Conservation (phyloP, 2,113 vertebrate species). For the Pycnonotus jocosus region DNA sequence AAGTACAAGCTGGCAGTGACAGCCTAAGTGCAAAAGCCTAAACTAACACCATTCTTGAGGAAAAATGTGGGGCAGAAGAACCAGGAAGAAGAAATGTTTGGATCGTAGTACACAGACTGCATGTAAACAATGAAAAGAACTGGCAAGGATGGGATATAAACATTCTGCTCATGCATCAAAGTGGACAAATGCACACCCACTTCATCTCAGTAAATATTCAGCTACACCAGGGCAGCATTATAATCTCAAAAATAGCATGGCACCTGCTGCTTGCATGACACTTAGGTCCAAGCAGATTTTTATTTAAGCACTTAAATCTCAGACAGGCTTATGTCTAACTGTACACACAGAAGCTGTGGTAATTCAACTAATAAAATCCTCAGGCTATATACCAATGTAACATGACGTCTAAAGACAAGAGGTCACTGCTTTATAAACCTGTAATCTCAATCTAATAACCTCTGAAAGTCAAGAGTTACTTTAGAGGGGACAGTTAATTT, state of each 20-base stretch:
- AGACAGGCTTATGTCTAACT: not conserved
- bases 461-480: not conserved
- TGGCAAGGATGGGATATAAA: not conserved
- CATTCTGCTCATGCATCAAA: not conserved
- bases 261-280: not conserved
- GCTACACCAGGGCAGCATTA: not conserved
- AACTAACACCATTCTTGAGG: rapidly evolving
- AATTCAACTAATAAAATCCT: not conserved
- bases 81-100: not conserved
- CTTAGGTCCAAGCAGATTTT: not conserved
- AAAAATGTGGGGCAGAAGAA: not conserved
- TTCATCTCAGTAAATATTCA: not conserved
- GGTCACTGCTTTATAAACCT: not conserved
- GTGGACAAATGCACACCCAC: not conserved
- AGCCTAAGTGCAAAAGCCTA: not conserved
- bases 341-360: not conserved
- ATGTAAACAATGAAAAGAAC: not conserved
- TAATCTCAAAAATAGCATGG: not conserved
- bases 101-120: not conserved
- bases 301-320: not conserved
- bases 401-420: not conserved
- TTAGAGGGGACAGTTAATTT: not conserved
- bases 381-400: not conserved
- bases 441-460: not conserved
- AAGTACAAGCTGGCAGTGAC: not conserved